Evolutionary conservation across 2,888 invertebrate genomes (phyloP).

Genomic region (Tromatobia lineatoria): DNA sequence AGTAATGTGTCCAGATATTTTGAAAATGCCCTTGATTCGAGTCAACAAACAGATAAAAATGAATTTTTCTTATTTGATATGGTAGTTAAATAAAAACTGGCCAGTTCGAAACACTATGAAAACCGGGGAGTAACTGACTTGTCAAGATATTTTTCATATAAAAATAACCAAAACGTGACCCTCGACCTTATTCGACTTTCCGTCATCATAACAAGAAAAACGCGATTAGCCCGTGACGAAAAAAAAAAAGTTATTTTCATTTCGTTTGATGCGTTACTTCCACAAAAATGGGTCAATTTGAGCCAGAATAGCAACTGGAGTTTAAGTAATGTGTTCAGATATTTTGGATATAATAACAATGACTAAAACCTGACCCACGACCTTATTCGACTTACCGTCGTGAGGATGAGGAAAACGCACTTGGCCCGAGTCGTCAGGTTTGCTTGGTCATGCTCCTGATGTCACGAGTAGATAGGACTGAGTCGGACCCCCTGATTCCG

Average conservation of each 20-base stretch:
- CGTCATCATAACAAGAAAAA: no score
- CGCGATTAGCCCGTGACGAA: no score
- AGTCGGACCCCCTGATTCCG: constrained; percentile 48
- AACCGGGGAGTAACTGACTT: no score
- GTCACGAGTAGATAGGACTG: constrained; percentile 58
- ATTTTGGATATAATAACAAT: constrained; percentile 8
- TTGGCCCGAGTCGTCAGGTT: neutral
- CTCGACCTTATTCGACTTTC: neutral
- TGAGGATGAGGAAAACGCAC: neutral
- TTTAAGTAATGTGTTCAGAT: neutral
- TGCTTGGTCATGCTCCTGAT: constrained; percentile 57
- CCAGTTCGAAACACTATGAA: no score
- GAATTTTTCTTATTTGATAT: no score
- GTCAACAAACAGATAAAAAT: no score
- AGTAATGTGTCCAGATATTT: neutral
- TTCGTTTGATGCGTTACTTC: no score
- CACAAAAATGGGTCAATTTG: neutral
- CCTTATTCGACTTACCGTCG: neutral
- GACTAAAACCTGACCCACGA: neutral
- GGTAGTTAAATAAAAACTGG: no score
- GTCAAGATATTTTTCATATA: no score
- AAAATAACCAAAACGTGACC: neutral
- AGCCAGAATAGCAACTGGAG: neutral
- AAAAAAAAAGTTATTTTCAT: no score
- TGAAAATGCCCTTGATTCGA: no score